Conservation (phyloP, 1,140 invertebrate species). For the Camponotus vicinus region DNA sequence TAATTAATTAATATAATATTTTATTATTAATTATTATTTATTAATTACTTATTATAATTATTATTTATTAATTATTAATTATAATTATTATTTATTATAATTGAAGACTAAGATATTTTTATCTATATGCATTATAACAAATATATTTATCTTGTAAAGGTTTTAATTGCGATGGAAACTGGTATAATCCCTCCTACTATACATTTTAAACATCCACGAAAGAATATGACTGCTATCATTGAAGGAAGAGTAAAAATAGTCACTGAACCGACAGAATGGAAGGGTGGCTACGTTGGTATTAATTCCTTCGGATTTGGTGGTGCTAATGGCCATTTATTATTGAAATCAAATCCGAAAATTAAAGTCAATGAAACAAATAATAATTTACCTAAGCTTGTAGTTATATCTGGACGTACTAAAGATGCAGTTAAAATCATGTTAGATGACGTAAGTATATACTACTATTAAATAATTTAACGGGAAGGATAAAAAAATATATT, state of each 20-base stretch:
- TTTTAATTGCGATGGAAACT: conserved; percentile 90
- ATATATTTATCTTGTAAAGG: conserved; percentile 73
- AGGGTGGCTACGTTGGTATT: conserved; percentile 87
- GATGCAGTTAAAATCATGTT: conserved; percentile 91
- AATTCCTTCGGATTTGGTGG: conserved; percentile 90
- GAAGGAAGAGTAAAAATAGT: conserved; percentile 89
- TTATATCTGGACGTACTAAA: conserved; percentile 90
- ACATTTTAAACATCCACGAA: conserved; percentile 89
- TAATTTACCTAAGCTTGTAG: conserved; percentile 88
- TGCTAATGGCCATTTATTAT: conserved; percentile 89
- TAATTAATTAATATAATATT: too few species aligned
- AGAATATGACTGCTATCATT: conserved; percentile 89
- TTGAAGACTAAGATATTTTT: not conserved
- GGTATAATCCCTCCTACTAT: conserved; percentile 91
- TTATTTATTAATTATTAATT: not conserved
- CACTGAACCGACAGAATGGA: conserved; percentile 88
- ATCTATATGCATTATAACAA: too few species aligned
- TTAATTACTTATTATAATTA: too few species aligned
- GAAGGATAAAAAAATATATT: too few species aligned
- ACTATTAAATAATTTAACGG: not conserved
- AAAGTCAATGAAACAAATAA: conserved; percentile 85
- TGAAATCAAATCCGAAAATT: conserved; percentile 87
- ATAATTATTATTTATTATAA: not conserved
- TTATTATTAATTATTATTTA: too few species aligned
- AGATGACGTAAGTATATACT: conserved; percentile 85